These are phyloP conservation scores for Chlamydotis undulata DNA, from an alignment of 2,113 vertebrate species.

Conservation along the genomic window DNA sequence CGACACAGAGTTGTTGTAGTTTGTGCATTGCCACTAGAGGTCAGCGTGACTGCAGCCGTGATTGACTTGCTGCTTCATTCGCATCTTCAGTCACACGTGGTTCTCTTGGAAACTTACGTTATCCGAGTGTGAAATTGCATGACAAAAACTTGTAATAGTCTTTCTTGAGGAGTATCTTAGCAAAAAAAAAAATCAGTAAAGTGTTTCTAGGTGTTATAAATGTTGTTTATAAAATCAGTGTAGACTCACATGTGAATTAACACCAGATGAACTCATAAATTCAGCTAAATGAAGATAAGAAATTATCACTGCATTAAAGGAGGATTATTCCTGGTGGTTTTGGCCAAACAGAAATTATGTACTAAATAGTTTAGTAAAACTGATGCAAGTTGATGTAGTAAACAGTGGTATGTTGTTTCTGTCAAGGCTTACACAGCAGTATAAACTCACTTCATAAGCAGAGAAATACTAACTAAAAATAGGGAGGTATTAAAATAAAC, in stretches of 20 bases:
- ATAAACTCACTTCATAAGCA: not conserved
- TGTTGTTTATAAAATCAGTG: not conserved
- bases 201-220: not conserved
- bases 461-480: not conserved
- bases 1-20: not conserved
- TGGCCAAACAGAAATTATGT: not conserved
- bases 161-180: not conserved
- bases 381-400: not conserved
- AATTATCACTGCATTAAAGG: not conserved
- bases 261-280: not conserved
- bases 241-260: not conserved
- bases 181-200: not conserved
- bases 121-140: not conserved
- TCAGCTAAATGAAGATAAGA: not conserved
- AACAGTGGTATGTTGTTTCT: not conserved
- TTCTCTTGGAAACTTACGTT: rapidly evolving
- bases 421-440: not conserved
- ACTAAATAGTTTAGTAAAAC: not conserved
- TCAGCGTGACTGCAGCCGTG: conserved; percentile 7
- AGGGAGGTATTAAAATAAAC: not conserved
- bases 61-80: not conserved
- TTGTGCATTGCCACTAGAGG: conserved; percentile 60
- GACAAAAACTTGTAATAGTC: not conserved
- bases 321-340: not conserved
- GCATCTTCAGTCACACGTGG: rapidly evolving